Conservation (phyloP, 2,797 vertebrate genomes). For the Hybognathus amarus region DNA sequence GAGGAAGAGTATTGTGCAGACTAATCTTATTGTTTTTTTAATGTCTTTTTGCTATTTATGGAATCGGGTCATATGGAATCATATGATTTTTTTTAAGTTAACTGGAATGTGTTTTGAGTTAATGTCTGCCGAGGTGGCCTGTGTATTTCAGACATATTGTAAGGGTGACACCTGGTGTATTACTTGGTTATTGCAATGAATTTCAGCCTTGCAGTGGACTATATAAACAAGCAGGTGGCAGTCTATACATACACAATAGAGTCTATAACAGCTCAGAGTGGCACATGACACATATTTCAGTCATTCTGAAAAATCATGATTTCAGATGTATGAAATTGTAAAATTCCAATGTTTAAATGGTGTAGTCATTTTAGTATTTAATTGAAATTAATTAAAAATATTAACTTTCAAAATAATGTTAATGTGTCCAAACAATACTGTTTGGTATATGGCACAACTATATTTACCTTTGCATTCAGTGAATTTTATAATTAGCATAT, state of each 20-base stretch:
- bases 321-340: neutral
- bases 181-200: neutral
- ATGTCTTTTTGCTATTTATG: neutral
- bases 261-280: neutral
- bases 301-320: neutral
- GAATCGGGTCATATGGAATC: neutral
- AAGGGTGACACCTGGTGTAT: conserved; percentile 21
- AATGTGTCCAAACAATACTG: neutral
- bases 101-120: neutral
- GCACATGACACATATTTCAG: neutral
- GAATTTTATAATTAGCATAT: neutral
- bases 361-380: neutral
- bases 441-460: neutral
- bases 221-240: conserved; percentile 23
- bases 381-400: neutral
- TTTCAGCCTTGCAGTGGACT: neutral
- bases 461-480: neutral
- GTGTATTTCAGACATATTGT: neutral
- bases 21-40: neutral
- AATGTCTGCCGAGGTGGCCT: no score
- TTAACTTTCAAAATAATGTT: neutral
- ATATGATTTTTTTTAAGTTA: neutral
- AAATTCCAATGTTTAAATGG: neutral
- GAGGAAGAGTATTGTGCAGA: neutral
- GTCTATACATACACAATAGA: conserved; percentile 4